Evolutionary conservation across 2,113 vertebrate genomes (phyloP), one percentile per base, ranked within the genome.

Genomic region (Anguilla japonica): DNA sequence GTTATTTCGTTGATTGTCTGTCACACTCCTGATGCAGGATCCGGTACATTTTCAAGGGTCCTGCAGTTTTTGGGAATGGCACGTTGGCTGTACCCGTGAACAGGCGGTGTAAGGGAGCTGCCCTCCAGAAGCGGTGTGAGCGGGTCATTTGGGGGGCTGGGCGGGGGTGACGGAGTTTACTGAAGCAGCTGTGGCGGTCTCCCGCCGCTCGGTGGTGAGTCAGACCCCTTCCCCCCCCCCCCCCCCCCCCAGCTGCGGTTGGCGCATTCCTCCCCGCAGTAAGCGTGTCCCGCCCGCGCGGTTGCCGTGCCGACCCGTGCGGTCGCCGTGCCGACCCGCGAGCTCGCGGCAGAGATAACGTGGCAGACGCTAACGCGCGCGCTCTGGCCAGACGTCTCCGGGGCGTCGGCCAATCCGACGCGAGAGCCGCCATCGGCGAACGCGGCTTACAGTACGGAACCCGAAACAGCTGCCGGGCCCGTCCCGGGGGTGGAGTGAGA

Each of bases 381-480:
- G 67, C 75, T 8, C 56, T 46, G 6, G 34, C n/a, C 29, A 6
- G n/a, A 29, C 18, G 83, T 71, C 29, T 18, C 29, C 29, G 41
- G 34, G 2, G 53, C 14, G 63, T 1, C 34, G 43, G 63, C 9
- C 41, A 41, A 40, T n/a, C 22, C 26, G 2, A 9, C 16, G 9
- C 4, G 20, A 81, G 82, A 78, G 86, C 43, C 86, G 80, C n/a
- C n/a, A n/a, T n/a, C n/a, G n/a, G n/a, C 71, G 81, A 93, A 93
- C 86, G 90, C 53, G 88, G 78, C 75, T 89, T 89, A 86, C 88
- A 90, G 34, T 34, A 34, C 34, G 92, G 92, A 92, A 92, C 87
- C 83, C 85, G 60, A 86, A 93, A 91, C 92, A 94, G 92, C 92
- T 94, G 91, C 91, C 89, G 86, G 87, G 81, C 85, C 81, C 1